Evolutionary conservation across 2,888 invertebrate species (phyloP).

Genomic region (Dasysyrphus albostriatus): DNA sequence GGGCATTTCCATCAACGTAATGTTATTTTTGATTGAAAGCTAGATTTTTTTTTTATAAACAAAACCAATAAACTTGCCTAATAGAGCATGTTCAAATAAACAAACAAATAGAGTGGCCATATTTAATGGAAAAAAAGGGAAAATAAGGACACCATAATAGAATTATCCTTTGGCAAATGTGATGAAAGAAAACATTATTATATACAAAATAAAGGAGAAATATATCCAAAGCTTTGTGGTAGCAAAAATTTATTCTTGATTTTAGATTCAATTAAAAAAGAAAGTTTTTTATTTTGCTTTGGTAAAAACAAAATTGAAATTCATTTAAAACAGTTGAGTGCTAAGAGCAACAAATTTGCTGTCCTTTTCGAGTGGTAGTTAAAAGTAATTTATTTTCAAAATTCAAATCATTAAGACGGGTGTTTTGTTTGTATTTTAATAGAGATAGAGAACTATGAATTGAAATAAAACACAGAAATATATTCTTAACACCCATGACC

Average conservation of each 20-base stretch:
- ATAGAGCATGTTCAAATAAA: neutral
- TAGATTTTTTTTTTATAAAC: too few species aligned
- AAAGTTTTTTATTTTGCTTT: neutral
- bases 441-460: too few species aligned
- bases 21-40: too few species aligned
- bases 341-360: neutral
- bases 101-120: neutral
- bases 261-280: neutral
- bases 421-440: too few species aligned
- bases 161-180: conserved; percentile 6
- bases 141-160: neutral
- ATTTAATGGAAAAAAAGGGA: neutral
- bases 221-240: neutral
- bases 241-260: conserved; percentile 15
- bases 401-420: too few species aligned
- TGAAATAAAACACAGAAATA: too few species aligned
- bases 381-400: too few species aligned
- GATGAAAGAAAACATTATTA: conserved; percentile 26
- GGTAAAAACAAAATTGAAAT: neutral
- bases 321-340: neutral
- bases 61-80: too few species aligned
- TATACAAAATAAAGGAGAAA: neutral
- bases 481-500: too few species aligned
- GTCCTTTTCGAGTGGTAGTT: too few species aligned
- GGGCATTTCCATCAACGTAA: too few species aligned